Conservation (phyloP, 2,113 vertebrate genomes). For the Tympanuchus pallidicinctus region DNA sequence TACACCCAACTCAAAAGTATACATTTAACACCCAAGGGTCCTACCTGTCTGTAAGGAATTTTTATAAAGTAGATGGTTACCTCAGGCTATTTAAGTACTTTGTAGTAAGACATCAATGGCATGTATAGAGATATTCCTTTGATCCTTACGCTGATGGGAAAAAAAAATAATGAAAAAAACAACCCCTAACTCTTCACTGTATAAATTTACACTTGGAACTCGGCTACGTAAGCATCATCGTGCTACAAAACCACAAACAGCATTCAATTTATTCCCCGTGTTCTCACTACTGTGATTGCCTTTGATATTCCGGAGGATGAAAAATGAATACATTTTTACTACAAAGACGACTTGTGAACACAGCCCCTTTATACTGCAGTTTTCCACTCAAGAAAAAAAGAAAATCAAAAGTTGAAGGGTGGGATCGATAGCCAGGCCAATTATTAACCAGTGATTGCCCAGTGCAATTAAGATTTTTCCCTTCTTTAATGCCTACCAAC, state of each 20-base stretch:
- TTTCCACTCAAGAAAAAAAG: background rate
- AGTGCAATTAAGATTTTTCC: background rate
- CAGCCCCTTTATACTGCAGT: background rate
- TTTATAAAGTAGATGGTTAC: constrained; percentile 52
- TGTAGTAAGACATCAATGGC: constrained; percentile 68
- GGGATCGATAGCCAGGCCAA: background rate
- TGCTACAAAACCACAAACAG: constrained; percentile 40
- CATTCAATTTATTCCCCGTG: background rate
- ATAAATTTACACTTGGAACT: constrained; percentile 38
- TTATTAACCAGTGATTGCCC: background rate
- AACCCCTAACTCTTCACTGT: constrained; percentile 20
- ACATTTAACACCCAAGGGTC: constrained; percentile 36
- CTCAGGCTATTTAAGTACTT: constrained; percentile 58
- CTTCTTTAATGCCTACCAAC: background rate
- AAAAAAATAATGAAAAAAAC: constrained; percentile 26
- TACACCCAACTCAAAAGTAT: background rate
- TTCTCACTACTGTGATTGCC: background rate
- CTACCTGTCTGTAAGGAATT: constrained; percentile 66
- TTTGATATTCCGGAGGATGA: constrained; percentile 30
- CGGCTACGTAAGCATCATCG: background rate
- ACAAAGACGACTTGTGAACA: constrained; percentile 1
- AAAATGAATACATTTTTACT: constrained; percentile 20
- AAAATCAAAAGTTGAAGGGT: background rate
- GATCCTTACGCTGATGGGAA: constrained; percentile 41
- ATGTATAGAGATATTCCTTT: constrained; percentile 64